Conservation (phyloP, 1,140 invertebrate species). For the Drosophila asahinai region DNA sequence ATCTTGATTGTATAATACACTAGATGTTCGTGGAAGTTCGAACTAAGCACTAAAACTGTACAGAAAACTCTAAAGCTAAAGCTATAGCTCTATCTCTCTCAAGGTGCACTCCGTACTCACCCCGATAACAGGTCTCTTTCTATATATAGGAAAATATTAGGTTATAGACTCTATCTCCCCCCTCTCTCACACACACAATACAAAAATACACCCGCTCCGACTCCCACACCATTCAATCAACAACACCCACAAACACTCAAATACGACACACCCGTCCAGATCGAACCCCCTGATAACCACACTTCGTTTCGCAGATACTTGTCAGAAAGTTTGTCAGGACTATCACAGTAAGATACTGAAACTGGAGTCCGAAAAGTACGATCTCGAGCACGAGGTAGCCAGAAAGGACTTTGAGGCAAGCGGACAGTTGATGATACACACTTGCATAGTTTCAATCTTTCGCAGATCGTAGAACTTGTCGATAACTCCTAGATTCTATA, state of each 20-base stretch:
- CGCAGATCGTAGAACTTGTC: slow-evolving; percentile 45
- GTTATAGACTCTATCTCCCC: neutral
- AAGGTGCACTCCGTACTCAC: slow-evolving; percentile 34
- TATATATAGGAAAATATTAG: slow-evolving; percentile 18
- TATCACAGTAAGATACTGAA: slow-evolving; percentile 94
- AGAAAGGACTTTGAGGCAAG: slow-evolving; percentile 96
- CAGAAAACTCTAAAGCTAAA: slow-evolving; percentile 44
- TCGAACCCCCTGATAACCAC: slow-evolving; percentile 40
- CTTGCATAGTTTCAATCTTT: slow-evolving; percentile 27
- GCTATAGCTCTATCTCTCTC: slow-evolving; percentile 11
- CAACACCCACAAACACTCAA: slow-evolving; percentile 8
- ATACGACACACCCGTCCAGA: slow-evolving; percentile 18
- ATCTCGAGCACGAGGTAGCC: slow-evolving; percentile 97
- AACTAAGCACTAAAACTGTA: slow-evolving; percentile 56
- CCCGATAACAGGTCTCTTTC: slow-evolving; percentile 41
- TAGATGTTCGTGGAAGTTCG: slow-evolving; percentile 50
- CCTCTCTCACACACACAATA: slow-evolving; percentile 26
- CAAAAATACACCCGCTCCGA: slow-evolving; percentile 13
- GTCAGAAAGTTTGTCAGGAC: slow-evolving; percentile 93
- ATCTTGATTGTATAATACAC: slow-evolving; percentile 26
- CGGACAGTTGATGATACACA: slow-evolving; percentile 23
- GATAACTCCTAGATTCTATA: slow-evolving; percentile 30
- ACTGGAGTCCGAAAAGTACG: slow-evolving; percentile 98
- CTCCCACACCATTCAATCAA: slow-evolving; percentile 6
- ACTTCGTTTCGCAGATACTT: slow-evolving; percentile 87